These are phyloP conservation scores for Cinara cedri DNA, from an alignment of 2,888 invertebrate genomes.

Conservation along the genomic window DNA sequence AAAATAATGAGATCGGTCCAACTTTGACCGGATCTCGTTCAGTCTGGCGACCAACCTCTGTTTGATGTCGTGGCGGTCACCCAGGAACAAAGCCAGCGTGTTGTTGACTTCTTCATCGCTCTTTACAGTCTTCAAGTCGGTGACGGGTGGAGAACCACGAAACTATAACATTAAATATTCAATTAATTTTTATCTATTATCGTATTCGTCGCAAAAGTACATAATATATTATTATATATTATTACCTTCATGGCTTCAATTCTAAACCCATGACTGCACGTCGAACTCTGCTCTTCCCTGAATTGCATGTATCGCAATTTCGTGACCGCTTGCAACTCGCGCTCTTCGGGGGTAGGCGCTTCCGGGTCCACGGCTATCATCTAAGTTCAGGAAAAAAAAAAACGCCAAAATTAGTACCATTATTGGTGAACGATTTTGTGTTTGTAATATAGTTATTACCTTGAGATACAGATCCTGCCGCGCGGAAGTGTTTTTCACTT, in stretches of 20 bases:
- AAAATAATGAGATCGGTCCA: constrained; percentile 86
- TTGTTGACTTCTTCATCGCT: constrained; percentile 75
- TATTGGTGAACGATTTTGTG: background rate
- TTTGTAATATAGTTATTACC: constrained; percentile 60
- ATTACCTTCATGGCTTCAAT: constrained; percentile 90
- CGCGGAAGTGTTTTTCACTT: constrained; percentile 85
- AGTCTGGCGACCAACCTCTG: constrained; percentile 76
- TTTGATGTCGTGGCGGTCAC: constrained; percentile 70
- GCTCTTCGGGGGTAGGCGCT: constrained; percentile 86
- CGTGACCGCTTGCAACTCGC: constrained; percentile 81
- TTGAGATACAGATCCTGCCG: constrained; percentile 91
- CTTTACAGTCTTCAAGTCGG: constrained; percentile 86
- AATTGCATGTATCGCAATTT: constrained; percentile 97
- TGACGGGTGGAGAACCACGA: constrained; percentile 80
- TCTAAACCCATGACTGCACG: constrained; percentile 90
- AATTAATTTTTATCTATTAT: too few species aligned
- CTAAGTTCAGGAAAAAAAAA: constrained; percentile 60
- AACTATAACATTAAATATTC: constrained; percentile 64
- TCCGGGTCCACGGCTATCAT: constrained; percentile 89
- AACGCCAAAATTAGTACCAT: background rate
- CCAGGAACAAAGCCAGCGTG: constrained; percentile 78
- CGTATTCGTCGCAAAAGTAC: background rate
- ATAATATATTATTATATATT: background rate
- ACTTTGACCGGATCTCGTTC: constrained; percentile 75
- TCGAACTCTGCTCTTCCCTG: constrained; percentile 90